Evolutionary conservation across 2,113 vertebrate genomes (phyloP).

Genomic region (Forbesichthys papilliferus): DNA sequence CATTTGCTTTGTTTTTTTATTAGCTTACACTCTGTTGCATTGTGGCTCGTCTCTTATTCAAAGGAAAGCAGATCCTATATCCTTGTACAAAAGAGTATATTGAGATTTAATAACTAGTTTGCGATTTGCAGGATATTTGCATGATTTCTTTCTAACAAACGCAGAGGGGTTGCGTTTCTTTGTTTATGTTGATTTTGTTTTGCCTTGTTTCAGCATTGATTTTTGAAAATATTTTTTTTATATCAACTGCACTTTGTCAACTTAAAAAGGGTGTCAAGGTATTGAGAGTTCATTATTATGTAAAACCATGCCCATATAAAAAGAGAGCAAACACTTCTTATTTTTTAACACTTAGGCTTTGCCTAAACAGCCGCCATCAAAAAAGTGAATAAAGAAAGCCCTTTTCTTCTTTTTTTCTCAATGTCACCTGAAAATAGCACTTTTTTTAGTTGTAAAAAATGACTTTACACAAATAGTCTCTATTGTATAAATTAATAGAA

Average conservation of each 20-base stretch:
- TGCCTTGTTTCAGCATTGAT: constrained; percentile 58
- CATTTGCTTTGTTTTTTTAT: constrained; percentile 36
- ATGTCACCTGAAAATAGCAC: constrained; percentile 58
- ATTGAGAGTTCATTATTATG: constrained; percentile 73
- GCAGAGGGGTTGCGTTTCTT: constrained; percentile 47
- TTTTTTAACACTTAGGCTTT: constrained; percentile 67
- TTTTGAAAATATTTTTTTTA: constrained; percentile 53
- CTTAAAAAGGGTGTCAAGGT: constrained; percentile 64
- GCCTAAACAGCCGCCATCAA: constrained; percentile 31
- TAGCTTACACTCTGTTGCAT: constrained; percentile 66
- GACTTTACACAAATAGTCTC: constrained; percentile 55
- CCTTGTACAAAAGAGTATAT: constrained; percentile 59
- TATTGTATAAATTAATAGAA: constrained; percentile 11
- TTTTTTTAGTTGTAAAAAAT: constrained; percentile 50
- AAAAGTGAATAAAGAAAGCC: constrained; percentile 53
- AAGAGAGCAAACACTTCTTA: constrained; percentile 73
- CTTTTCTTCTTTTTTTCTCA: constrained; percentile 51
- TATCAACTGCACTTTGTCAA: constrained; percentile 76
- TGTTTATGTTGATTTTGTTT: constrained; percentile 43
- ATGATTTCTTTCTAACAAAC: constrained; percentile 64
- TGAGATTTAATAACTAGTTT: constrained; percentile 71
- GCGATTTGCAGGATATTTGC: constrained; percentile 72
- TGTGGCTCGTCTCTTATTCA: constrained; percentile 72
- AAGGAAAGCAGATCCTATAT: constrained; percentile 67
- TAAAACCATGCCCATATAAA: constrained; percentile 73